Evolutionary conservation across 2,888 invertebrate genomes (phyloP), one percentile per base, ranked within the genome.

Genomic region (Chalcis sispes): DNA sequence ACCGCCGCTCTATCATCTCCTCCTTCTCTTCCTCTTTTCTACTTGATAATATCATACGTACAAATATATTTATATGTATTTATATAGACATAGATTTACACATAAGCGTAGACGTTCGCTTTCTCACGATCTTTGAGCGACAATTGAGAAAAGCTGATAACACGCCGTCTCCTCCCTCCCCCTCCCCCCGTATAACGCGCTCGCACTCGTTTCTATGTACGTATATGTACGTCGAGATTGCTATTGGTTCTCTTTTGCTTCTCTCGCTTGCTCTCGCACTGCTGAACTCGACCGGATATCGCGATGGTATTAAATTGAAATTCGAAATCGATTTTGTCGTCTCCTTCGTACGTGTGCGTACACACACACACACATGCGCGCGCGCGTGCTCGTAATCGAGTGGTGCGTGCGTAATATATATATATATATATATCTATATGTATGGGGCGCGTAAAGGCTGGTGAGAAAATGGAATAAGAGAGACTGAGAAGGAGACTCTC

Each of bases 231-330:
- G 2, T 13, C 42, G 36, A 67, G 67, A 67, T 69, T 69, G 58
- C 20, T 61, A 71, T 56, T 62, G 32, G 50, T 46, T 61, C 18
- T 42, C 25, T 50, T 46, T 20, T 48, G 42, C 27, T 18, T 62
- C 62, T 29, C 50, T 52, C 15, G 15, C 29, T 5, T 15, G 18
- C 27, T 15, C 15, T 20, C 29, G n/a, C 18, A 27, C 27, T 15
- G 36, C 18, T 29, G 66, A 40, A 25, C 69, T 18, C 27, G 78
- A 80, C 75, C 80, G 77, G 85, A 84, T 85, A 84, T 83, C 83
- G 77, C 79, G 81, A 81, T 82, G 81, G 81, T 81, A 85, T 84
- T 85, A 85, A 85, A 85, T 85, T 85, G 85, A 85, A 85, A 85
- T 85, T 82, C 81, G 82, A 85, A 85, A 85, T 85, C 85, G 83